These are phyloP conservation scores for Urosaurus nigricauda DNA, from an alignment of 2,797 vertebrate species.

Conservation along the genomic window DNA sequence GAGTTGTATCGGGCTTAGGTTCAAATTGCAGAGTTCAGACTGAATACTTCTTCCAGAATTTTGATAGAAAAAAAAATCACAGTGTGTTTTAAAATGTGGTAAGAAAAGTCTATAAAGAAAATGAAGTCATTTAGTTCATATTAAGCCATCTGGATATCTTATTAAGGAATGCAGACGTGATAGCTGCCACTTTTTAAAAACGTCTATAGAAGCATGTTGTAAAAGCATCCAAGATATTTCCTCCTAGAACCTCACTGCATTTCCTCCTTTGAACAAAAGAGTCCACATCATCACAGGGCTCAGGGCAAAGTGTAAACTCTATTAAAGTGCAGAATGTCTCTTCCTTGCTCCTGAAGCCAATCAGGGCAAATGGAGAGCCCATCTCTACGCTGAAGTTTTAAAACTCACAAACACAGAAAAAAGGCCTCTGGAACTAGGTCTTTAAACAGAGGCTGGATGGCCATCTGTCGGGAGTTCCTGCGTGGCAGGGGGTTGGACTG, in stretches of 20 bases:
- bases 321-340: not conserved
- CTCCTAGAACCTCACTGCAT: no score
- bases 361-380: rapidly evolving
- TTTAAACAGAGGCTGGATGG: no score
- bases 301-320: not conserved
- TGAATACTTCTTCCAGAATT: no score
- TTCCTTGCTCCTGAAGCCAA: not conserved
- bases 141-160: not conserved
- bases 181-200: not conserved
- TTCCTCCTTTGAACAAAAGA: not conserved
- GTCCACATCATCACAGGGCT: not conserved
- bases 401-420: not conserved
- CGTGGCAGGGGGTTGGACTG: no score
- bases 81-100: not conserved
- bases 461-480: no score
- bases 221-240: not conserved
- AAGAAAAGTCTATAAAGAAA: not conserved
- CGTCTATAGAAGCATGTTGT: not conserved
- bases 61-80: not conserved
- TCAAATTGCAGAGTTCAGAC: not conserved
- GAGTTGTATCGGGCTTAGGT: not conserved
- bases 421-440: no score
- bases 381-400: not conserved
- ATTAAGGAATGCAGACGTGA: no score
- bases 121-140: not conserved